Base-by-base conservation (phyloP, 2,888 invertebrate genomes). In the Poecilus cupreus region DNA sequence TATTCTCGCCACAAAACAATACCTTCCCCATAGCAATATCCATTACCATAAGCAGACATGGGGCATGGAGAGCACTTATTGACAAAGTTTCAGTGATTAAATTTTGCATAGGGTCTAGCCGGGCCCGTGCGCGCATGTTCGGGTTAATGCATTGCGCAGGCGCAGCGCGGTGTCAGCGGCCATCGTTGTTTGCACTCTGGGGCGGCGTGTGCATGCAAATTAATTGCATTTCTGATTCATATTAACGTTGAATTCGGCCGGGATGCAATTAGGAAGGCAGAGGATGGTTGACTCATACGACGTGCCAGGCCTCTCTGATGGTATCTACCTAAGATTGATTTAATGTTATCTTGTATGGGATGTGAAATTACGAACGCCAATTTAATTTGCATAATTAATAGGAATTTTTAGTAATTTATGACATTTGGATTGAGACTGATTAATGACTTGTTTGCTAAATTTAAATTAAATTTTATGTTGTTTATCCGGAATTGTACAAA, bases 1-100 rank as follows among this genome's bases (percentile, higher is more conserved):
- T 32, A 32, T 32, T 8, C 32, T 8, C 32, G 4, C 32, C 32
- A 32, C 32, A 32, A 32, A 32, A 32, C 32, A 32, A 32, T 32
- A 32, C 8, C 32, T 32, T 1, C 32, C 32, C 32, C 32, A 32
- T 32, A 32, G 51, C 51, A 51, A 51, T 51, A 51, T 51, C 51
- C 51, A 51, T 51, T 51, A 51, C 51, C 13, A 51, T 51, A 51
- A 51, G 51, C 51, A 18, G 51, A 13, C 13, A 51, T 51, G 51
- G 51, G n/a, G n/a, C n/a, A n/a, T n/a, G n/a, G n/a, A n/a, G n/a
- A 11, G 24, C 46, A 43, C 72, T 72, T 72, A 72, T 72, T 72
- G 72, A 72, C 72, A 72, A 72, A 72, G 72, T 72, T 72, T 46
- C 46, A 22, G 22, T 37, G 43, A 72, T 72, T 72, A 72, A 72